A percentile compares a stretch with the other conserved stretches of the same genome.
Conservation (phyloP, 2,797 vertebrate species). For the Alexandromys oeconomus region DNA sequence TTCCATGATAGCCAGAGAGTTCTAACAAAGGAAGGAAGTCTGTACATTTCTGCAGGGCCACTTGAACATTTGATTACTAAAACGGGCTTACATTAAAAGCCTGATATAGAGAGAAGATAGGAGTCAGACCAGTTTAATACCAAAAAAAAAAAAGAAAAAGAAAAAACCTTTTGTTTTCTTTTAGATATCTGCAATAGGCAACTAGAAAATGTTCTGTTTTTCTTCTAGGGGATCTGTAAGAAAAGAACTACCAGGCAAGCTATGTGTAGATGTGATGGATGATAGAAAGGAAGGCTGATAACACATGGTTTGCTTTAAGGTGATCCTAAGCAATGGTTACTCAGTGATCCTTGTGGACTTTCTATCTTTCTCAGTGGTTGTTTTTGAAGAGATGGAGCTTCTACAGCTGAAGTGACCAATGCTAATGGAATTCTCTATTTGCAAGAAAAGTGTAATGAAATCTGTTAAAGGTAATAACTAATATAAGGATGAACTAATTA, state of each 20-base stretch:
- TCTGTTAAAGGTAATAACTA: conserved; percentile 29
- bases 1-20: conserved; percentile 13
- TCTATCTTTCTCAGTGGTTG: neutral
- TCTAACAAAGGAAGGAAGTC: conserved; percentile 64
- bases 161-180: conserved; percentile 37
- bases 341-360: conserved; percentile 2
- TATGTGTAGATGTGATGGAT: conserved; percentile 80
- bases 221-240: conserved; percentile 73
- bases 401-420: conserved; percentile 12
- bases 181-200: conserved; percentile 1
- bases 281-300: conserved; percentile 72
- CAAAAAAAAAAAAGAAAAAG: conserved; percentile 39
- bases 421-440: conserved; percentile 62
- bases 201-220: conserved; percentile 74
- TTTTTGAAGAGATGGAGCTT: conserved; percentile 26
- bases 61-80: conserved; percentile 75
- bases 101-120: conserved; percentile 67
- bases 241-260: conserved; percentile 75
- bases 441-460: conserved; percentile 58
- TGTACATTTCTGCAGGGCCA: conserved; percentile 50
- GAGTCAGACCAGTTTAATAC: conserved; percentile 70
- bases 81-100: conserved; percentile 74
- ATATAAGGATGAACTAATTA: conserved; percentile 66
- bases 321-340: conserved; percentile 48
- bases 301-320: conserved; percentile 77